Evolutionary conservation across 2,888 invertebrate genomes (phyloP).

Genomic region (Caenorhabditis imperialis): DNA sequence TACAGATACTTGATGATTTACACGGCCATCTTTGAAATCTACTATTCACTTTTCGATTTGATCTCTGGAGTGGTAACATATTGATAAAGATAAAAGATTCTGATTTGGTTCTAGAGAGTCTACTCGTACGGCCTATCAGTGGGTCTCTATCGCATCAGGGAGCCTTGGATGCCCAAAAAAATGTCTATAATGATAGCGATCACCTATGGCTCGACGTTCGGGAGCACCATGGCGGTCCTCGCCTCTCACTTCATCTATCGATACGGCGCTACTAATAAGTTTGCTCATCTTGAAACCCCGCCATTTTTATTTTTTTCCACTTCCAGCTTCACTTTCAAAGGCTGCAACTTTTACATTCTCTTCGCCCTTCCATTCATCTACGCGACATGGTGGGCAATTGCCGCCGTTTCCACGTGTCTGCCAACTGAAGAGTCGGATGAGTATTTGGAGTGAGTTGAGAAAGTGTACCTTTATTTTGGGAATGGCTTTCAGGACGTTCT

Average conservation of each 20-base stretch:
- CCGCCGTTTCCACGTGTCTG: slow-evolving; percentile 5
- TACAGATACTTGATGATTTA: slow-evolving; percentile 25
- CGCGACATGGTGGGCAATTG: slow-evolving; percentile 15
- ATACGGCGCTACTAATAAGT: slow-evolving; percentile 22
- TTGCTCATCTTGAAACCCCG: neutral
- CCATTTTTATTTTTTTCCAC: neutral
- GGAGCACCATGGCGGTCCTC: slow-evolving; percentile 27
- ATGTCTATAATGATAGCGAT: slow-evolving; percentile 12
- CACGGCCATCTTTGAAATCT: slow-evolving; percentile 22
- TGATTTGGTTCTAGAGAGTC: too few species aligned
- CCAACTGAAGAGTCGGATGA: slow-evolving; percentile 18
- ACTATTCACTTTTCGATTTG: slow-evolving; percentile 19
- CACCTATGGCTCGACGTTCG: slow-evolving; percentile 17
- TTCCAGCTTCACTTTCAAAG: slow-evolving; percentile 6
- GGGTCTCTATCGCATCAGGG: too few species aligned
- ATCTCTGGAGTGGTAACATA: slow-evolving; percentile 18
- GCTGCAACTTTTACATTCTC: slow-evolving; percentile 12
- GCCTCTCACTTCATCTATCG: slow-evolving; percentile 25
- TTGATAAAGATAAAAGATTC: too few species aligned
- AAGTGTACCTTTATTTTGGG: neutral
- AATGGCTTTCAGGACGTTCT: too few species aligned
- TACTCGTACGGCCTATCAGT: too few species aligned
- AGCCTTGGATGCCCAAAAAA: too few species aligned
- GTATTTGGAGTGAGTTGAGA: slow-evolving; percentile 12
- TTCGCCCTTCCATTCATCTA: slow-evolving; percentile 18